Evolutionary conservation across 2,888 invertebrate species (phyloP), one percentile per base, ranked within the genome.

Genomic region (Volucella inflata): DNA sequence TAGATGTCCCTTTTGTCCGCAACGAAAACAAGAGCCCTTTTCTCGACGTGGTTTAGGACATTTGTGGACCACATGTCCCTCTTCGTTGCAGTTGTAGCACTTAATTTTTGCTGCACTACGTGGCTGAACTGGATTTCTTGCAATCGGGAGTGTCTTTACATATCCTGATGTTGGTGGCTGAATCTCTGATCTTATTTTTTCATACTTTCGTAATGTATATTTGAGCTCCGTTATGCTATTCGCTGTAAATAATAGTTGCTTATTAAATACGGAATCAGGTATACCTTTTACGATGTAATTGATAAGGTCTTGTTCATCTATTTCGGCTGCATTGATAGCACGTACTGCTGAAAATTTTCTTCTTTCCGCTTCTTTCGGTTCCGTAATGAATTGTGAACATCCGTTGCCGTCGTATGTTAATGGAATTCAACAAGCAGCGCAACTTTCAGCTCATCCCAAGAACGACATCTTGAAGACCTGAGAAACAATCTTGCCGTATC

Each of bases 291-390:
- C 57, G 17, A 75, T 57, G 40, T 75, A 65, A 21, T n/a, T 44
- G 3, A 68, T 76, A n/a, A 76, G 11, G 21, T 76, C 68, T 36
- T 68, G 53, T 38, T 77, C 77, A 12, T 77, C 77, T n/a, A 77
- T 77, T 8, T 77, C 60, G 9, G 51, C 17, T 62, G 67, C 59
- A 71, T 71, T 6, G 51, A 48, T 4, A 59, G 36, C 6, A 48
- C 57, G 21, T 71, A 70, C 12, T 70, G 70, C 16, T 70, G 57
- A 11, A 57, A 46, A 10, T 21, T 70, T 30, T 57, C 70, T n/a
- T 70, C 44, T 14, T 38, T 55, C 8, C 30, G 57, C 16, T 70
- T 74, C 9, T 65, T 62, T n/a, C 62, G 12, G 14, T 11, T 42
- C 14, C 72, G 59, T 11, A 72, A 16, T 12, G 40, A 30, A 38